Evolutionary conservation across 2,888 invertebrate genomes (phyloP), one percentile per base, ranked within the genome.

Genomic region (Drosophila robusta): DNA sequence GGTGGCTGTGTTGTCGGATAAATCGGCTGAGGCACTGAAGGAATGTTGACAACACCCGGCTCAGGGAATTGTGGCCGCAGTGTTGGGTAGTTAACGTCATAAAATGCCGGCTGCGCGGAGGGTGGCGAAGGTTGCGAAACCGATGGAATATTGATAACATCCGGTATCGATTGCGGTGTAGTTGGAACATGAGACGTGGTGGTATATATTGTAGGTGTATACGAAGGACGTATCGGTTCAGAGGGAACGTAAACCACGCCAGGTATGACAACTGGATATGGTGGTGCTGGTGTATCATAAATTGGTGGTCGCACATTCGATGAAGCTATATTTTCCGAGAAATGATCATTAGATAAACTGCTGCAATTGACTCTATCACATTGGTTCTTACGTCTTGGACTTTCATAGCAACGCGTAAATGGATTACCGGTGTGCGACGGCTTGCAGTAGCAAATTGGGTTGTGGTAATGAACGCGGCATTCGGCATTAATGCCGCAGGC

Each of bases 281-380:
- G 94, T 89, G 96, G 96, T 75, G 95, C 93, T 9, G 96, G 95
- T 51, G 94, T 94, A 90, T 96, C 95, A 87, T 94, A 89, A 93
- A 89, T 96, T 96, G 57, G 94, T 91, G 18, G 96, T 44, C 47
- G 46, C 7, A 49, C 46, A 44, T 41, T 57, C 24, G 66, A 16
- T 39, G 49, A 16, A 18, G 56, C 66, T 75, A 16, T 5, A 60
- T 45, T 24, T 22, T 5, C n/a, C 57, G 18, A 70, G 42, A 39
- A 3, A 46, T 29, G n/a, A 38, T 70, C 16, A 70, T 75, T 69
- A 51, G 18, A 41, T 5, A 12, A 6, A 11, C 12, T 18, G 6
- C 12, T 9, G 16, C 24, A 51, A 39, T 47, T 18, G 7, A 7
- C 4, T 5, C 34, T 12, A 8, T 29, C 8, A 44, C 34, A n/a